Evolutionary conservation across 2,888 invertebrate genomes (phyloP), one percentile per base, ranked within the genome.

Genomic region (Scotopteryx bipunctaria): DNA sequence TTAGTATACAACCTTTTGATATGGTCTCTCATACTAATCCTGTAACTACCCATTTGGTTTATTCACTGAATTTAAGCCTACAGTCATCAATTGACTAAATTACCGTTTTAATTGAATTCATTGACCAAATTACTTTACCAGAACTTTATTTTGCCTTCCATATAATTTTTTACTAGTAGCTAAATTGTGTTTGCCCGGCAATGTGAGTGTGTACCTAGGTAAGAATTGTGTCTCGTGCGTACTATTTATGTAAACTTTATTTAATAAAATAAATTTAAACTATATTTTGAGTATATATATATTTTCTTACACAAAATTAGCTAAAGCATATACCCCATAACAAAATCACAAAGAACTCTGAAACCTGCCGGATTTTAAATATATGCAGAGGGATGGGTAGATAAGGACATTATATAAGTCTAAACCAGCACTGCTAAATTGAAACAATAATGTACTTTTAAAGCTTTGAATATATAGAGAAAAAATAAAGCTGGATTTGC

Each of bases 61-160:
- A 66, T 68, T 63, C 66, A 65, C 61, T 54, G 54, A 52, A 52
- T 47, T 54, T 63, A 65, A 63, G 55, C 61, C 59, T 37, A 36
- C 48, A 58, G 67, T 63, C 65, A 69, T 67, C 60, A 69, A 61
- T 61, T 59, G 51, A 61, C 54, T 69, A 66, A 67, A 81, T 80
- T 78, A 76, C 61, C 76, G 80, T 80, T 74, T 77, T 74, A 79
- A 81, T 82, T 78, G 75, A 75, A 76, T 70, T 61, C 64, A 60
- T 59, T 61, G 42, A 15, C 41, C 23, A 62, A 72, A 67, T 62
- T 61, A 65, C 68, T 64, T 66, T 14, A 29, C 21, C 11, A 27
- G 27, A 32, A 38, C 15, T 32, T 32, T 23, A 43, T 32, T 47
- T 23, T 33, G 25, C 23, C 11, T 46, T 33, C 17, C 32, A 27